Conservation (phyloP, 2,888 invertebrate genomes). For the Clanis bilineata region DNA sequence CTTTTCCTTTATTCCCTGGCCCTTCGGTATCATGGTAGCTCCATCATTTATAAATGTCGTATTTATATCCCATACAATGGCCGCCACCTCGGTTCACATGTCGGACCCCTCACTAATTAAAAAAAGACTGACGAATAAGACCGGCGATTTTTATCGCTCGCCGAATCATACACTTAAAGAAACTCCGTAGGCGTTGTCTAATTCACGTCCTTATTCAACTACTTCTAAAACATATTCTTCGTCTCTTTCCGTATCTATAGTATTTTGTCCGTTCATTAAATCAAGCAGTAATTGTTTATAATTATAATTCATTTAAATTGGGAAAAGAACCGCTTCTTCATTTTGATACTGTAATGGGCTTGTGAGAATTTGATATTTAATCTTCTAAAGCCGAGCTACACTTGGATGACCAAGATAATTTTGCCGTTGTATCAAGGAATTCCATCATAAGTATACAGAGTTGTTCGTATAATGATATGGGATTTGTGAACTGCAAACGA, state of each 20-base stretch:
- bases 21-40: constrained; percentile 57
- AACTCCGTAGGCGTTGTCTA: constrained; percentile 73
- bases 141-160: constrained; percentile 79
- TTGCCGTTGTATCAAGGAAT: constrained; percentile 8
- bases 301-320: constrained; percentile 77
- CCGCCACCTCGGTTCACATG: constrained; percentile 74
- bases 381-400: constrained; percentile 37
- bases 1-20: constrained; percentile 31
- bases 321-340: constrained; percentile 57
- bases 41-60: constrained; percentile 69
- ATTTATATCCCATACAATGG: constrained; percentile 74
- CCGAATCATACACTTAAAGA: constrained; percentile 76
- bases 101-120: constrained; percentile 76
- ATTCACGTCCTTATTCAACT: constrained; percentile 59
- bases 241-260: constrained; percentile 57
- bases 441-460: constrained; percentile 23
- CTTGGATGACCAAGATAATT: constrained; percentile 18
- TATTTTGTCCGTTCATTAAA: constrained; percentile 69
- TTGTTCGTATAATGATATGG: neutral
- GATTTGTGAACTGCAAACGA: constrained; percentile 19
- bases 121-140: constrained; percentile 80
- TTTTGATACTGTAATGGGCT: constrained; percentile 59
- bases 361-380: constrained; percentile 73
- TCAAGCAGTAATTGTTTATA: constrained; percentile 75
- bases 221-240: constrained; percentile 31